Conservation (phyloP, 2,113 vertebrate species). For the Gobiocypris rarus region DNA sequence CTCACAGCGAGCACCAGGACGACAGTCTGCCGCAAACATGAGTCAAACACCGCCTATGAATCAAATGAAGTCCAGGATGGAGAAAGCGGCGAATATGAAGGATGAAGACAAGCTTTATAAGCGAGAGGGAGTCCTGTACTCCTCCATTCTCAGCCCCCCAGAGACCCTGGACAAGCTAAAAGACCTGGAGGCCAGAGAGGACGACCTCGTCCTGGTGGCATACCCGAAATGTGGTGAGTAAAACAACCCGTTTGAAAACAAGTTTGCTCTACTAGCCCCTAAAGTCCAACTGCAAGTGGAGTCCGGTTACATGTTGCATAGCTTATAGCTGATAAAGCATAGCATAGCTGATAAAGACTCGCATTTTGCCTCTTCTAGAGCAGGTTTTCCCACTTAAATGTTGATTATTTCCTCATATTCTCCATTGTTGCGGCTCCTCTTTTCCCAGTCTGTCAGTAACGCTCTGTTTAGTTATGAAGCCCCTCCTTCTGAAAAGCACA, state of each 20-base stretch:
- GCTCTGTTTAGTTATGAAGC: too few relatives aligned
- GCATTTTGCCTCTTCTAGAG: too few relatives aligned
- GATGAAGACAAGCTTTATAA: slow-evolving; percentile 68
- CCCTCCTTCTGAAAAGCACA: too few relatives aligned
- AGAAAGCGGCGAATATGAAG: slow-evolving; percentile 34
- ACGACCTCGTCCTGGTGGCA: slow-evolving; percentile 72
- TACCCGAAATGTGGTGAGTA: slow-evolving; percentile 78
- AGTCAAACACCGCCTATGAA: not conserved
- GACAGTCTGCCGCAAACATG: not conserved
- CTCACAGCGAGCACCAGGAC: not conserved
- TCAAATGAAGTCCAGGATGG: not conserved
- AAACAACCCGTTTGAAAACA: not conserved
- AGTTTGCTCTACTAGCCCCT: not conserved
- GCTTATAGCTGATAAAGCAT: not conserved
- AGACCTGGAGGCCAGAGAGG: slow-evolving; percentile 68
- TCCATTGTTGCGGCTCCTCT: too few relatives aligned
- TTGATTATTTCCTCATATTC: too few relatives aligned
- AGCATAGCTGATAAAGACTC: not conserved
- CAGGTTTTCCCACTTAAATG: too few relatives aligned
- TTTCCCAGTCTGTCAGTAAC: too few relatives aligned
- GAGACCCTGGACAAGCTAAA: slow-evolving; percentile 71
- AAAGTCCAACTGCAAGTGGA: not conserved
- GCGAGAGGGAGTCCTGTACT: slow-evolving; percentile 69
- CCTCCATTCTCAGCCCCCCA: slow-evolving; percentile 61
- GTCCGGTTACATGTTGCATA: slow-evolving; percentile 31